Conservation (phyloP, 2,113 vertebrate species). For the Tinamus guttatus region DNA sequence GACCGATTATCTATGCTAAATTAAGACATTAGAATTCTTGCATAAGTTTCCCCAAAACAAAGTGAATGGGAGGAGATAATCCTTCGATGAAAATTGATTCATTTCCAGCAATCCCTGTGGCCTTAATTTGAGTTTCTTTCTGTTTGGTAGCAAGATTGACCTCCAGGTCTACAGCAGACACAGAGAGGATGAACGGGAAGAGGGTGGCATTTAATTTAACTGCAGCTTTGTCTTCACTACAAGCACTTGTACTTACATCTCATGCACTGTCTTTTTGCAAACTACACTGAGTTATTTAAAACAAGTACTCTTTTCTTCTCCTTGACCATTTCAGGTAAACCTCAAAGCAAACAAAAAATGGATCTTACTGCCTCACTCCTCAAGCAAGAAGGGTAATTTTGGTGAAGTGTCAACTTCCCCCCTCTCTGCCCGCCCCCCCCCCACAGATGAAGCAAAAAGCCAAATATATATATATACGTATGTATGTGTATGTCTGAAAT, state of each 20-base stretch:
- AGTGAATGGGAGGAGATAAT: slow-evolving; percentile 9
- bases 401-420: too few species aligned
- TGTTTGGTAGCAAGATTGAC: not conserved
- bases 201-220: not conserved
- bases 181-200: not conserved
- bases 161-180: not conserved
- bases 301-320: not conserved
- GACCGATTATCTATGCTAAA: slow-evolving; percentile 53
- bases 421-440: too few species aligned
- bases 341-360: not conserved
- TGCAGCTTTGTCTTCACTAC: not conserved
- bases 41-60: not conserved
- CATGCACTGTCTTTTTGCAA: not conserved
- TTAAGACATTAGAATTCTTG: slow-evolving; percentile 47
- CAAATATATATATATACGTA: too few species aligned
- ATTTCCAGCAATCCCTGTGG: not conserved
- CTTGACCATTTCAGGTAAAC: not conserved
- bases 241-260: not conserved
- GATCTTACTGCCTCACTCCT: not conserved
- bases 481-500: not conserved
- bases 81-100: not conserved
- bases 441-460: too few species aligned
- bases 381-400: too few species aligned
- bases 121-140: not conserved
- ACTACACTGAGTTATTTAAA: not conserved